Evolutionary conservation across 2,888 invertebrate species (phyloP).

Genomic region (Cantharis nigra): DNA sequence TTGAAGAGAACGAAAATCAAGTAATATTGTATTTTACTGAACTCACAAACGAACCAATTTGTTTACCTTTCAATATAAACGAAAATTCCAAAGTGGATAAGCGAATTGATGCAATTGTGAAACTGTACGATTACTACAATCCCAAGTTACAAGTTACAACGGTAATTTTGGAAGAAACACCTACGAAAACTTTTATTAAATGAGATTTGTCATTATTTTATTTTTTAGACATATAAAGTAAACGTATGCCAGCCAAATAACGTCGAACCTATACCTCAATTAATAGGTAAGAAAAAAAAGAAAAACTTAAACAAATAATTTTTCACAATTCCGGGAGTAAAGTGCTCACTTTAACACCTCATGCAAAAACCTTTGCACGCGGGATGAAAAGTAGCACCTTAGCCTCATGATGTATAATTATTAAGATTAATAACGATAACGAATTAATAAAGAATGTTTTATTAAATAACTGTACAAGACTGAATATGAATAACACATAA

Average conservation of each 20-base stretch:
- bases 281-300: background rate
- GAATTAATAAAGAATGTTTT: too few relatives aligned
- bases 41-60: slow-evolving; percentile 55
- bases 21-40: slow-evolving; percentile 61
- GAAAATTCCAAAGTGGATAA: slow-evolving; percentile 57
- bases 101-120: slow-evolving; percentile 60
- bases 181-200: background rate
- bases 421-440: too few relatives aligned
- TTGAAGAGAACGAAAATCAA: slow-evolving; percentile 58
- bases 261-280: background rate
- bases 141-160: slow-evolving; percentile 57
- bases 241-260: background rate
- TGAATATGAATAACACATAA: too few relatives aligned
- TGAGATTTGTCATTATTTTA: background rate
- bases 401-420: too few relatives aligned
- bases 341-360: too few relatives aligned
- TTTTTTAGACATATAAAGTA: background rate
- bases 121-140: slow-evolving; percentile 68
- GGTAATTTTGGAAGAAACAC: slow-evolving; percentile 50
- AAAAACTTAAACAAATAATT: too few relatives aligned
- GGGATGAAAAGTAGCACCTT: too few relatives aligned
- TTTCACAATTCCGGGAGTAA: too few relatives aligned
- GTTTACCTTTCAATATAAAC: slow-evolving; percentile 57
- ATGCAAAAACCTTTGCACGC: too few relatives aligned
- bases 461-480: too few relatives aligned